Evolutionary conservation across 2,797 vertebrate genomes (phyloP), one percentile per base, ranked within the genome.

Genomic region (Xyrichtys novacula): DNA sequence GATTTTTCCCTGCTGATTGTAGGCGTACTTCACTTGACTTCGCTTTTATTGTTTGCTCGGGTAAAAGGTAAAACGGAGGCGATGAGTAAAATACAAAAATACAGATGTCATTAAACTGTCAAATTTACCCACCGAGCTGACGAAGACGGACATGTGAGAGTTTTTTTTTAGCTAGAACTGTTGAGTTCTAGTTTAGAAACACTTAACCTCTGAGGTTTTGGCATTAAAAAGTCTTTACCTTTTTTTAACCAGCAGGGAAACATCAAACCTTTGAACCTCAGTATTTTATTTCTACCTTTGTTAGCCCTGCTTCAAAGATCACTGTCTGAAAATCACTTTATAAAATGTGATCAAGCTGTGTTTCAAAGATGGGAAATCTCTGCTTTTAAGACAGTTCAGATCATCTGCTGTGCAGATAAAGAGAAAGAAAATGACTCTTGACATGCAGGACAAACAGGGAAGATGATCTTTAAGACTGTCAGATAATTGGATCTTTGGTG

Each of bases 221-320:
- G n/a, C n/a, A n/a, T n/a, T n/a, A n/a, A n/a, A n/a, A n/a, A n/a
- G n/a, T n/a, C n/a, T n/a, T n/a, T n/a, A n/a, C n/a, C n/a, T n/a
- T n/a, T n/a, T n/a, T n/a, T n/a, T n/a, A 42, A 46, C 39, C 61
- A 46, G 54, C 50, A 42, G 31, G 29, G 39, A 17, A 36, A 16
- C 0, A 7, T 28, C 1, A 2, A 50, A 43, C 16, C 31, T 28
- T n/a, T 50, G 22, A 44, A 1, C 49, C 38, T 19, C 49, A 17
- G 31, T 10, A 7, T 1, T 55, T 49, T 23, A 52, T 32, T 74
- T 56, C 1, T 46, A 4, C 22, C 19, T 57, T 65, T 52, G 20
- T 43, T 3, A 50, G 10, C 8, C 3, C 17, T 15, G 20, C 29
- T 40, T 34, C 20, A 31, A 1, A 6, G 60, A 14, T 16, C 36